Evolutionary conservation across 1,140 invertebrate species (phyloP).

Genomic region (Calosoma granatense): DNA sequence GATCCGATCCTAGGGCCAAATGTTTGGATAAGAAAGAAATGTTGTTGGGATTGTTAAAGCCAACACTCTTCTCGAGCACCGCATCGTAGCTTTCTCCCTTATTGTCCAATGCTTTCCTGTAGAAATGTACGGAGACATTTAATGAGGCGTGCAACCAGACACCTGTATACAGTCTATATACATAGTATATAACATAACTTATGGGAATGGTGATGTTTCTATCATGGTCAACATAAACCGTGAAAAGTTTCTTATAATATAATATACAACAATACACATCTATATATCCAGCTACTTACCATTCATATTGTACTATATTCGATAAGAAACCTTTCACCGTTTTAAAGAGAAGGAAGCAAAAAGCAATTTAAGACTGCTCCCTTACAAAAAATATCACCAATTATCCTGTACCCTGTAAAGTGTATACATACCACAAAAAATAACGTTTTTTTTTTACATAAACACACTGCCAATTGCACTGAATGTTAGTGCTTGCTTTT

Average conservation of each 20-base stretch:
- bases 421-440: neutral
- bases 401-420: conserved; percentile 3
- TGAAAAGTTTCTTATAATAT: too few species aligned
- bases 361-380: conserved; percentile 14
- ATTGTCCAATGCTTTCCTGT: conserved; percentile 66
- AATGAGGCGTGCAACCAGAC: neutral
- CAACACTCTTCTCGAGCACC: conserved; percentile 70
- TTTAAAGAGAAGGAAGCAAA: too few species aligned
- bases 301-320: too few species aligned
- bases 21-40: conserved; percentile 65
- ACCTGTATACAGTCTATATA: too few species aligned
- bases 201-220: too few species aligned
- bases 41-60: conserved; percentile 85
- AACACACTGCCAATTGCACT: conserved; percentile 7
- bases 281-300: too few species aligned
- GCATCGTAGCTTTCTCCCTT: conserved; percentile 74
- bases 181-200: too few species aligned
- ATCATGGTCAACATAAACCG: too few species aligned
- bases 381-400: neutral
- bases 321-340: too few species aligned
- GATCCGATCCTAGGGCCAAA: conserved; percentile 57
- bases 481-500: neutral
- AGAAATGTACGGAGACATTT: conserved; percentile 31
- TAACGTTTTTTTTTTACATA: neutral
- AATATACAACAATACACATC: too few species aligned